Evolutionary conservation across 2,113 vertebrate genomes (phyloP), one percentile per base, ranked within the genome.

Genomic region (Ceyx cyanopectus): DNA sequence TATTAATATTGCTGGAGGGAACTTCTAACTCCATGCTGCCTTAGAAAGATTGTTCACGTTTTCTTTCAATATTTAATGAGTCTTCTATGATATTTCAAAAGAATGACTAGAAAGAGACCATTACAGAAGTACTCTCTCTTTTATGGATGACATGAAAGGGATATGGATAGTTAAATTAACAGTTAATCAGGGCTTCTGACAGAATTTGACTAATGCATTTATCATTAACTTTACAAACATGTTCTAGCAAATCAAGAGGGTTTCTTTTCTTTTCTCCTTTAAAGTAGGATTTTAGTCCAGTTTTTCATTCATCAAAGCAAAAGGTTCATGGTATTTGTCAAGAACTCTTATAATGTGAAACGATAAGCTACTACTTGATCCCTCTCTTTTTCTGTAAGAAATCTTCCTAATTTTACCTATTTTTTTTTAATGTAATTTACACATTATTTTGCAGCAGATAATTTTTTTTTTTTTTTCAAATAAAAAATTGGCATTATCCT

Each of bases 11-110:
- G 86, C 81, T 92, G 22, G 50, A 89, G 90, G 81, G 56, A 91
- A 70, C 27, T 77, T 95, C 85, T 50, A 87, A 84, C 26, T 87
- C 27, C 45, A 0, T 13, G 11, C 54, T 91, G 83, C 75, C 56
- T 92, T 46, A 84, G 29, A 92, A 87, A 67, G 60, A 91, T 9
- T 84, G 66, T 46, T 84, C 37, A 57, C 78, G 70, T 77, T 91
- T 70, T 74, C 18, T 81, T 87, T 94, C 22, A 96, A 95, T 94
- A 84, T 92, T 95, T 96, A 91, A 96, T 95, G 81, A 89, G 81
- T 27, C 62, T 48, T 77, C 65, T 87, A 67, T 40, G 53, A 72
- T 85, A 91, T 95, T 93, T 95, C 91, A 96, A 94, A 95, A 93
- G 91, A 93, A 80, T 1, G 1, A 40, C 75, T 87, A 87, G 95